Conservation (phyloP, 2,888 invertebrate species). For the Cerceris ruficornis region DNA sequence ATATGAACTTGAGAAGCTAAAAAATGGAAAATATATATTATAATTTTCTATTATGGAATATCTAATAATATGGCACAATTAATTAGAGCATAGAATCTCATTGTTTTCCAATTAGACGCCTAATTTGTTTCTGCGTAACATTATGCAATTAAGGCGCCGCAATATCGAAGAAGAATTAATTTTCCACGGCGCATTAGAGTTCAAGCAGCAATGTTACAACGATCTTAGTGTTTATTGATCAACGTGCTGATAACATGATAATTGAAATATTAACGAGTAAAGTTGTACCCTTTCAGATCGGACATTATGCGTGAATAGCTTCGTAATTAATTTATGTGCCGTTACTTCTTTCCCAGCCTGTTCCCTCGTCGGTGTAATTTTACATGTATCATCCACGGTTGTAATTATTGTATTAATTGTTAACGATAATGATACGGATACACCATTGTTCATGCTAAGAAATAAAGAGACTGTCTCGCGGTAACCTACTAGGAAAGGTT, state of each 20-base stretch:
- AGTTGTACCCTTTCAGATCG: background rate
- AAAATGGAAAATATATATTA: too few species aligned
- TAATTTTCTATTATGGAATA: too few species aligned
- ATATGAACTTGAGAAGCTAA: too few species aligned
- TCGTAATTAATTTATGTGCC: background rate
- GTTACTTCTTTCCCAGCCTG: constrained; percentile 12
- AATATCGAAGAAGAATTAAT: background rate
- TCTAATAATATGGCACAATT: too few species aligned
- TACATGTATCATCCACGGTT: background rate
- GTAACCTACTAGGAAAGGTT: constrained; percentile 49
- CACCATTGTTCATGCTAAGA: constrained; percentile 34
- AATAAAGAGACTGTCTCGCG: constrained; percentile 38
- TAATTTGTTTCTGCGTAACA: too few species aligned
- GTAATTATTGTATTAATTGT: constrained; percentile 30
- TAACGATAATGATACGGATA: constrained; percentile 19
- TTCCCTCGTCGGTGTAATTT: background rate
- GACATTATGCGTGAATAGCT: background rate
- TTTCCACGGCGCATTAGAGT: constrained; percentile 9
- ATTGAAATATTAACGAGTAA: background rate
- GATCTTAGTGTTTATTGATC: constrained; percentile 1
- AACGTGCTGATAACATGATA: constrained; percentile 2
- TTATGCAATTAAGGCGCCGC: too few species aligned
- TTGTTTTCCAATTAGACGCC: too few species aligned
- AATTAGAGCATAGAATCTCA: too few species aligned
- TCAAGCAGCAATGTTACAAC: constrained; percentile 8